Conservation (phyloP, 2,113 vertebrate genomes). For the Willisornis vidua region DNA sequence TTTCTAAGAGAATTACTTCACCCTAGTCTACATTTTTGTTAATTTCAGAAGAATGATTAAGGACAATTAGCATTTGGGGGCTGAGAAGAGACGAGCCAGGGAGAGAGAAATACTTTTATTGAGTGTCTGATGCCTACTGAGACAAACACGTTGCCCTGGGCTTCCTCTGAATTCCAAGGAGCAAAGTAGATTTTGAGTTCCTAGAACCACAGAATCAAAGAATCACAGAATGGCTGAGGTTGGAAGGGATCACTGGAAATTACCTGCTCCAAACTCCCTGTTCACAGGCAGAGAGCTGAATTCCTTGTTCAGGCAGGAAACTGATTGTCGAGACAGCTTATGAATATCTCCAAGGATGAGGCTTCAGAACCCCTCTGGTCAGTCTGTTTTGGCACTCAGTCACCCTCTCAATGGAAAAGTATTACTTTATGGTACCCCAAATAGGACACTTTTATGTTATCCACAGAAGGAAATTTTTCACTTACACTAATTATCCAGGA, state of each 20-base stretch:
- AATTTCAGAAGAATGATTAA: neutral
- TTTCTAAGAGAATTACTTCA: neutral
- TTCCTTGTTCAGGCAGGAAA: neutral
- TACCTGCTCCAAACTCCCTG: neutral
- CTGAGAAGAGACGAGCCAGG: neutral
- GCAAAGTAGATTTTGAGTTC: neutral
- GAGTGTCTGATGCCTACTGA: neutral
- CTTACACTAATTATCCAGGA: neutral
- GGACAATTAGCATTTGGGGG: fast-evolving
- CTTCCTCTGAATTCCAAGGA: neutral
- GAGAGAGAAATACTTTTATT: neutral
- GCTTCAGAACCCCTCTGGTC: neutral
- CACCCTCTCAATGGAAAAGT: neutral
- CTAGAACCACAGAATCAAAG: neutral
- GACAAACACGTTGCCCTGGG: neutral
- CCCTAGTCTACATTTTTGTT: neutral
- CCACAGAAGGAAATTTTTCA: neutral
- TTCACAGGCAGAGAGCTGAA: neutral
- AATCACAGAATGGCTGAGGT: neutral
- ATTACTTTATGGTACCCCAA: neutral
- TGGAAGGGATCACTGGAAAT: neutral
- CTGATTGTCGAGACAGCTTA: neutral
- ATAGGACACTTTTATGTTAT: neutral
- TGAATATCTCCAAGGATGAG: neutral
- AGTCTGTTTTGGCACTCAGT: neutral